Conservation (phyloP, 2,113 vertebrate species). For the Dromaius novaehollandiae region DNA sequence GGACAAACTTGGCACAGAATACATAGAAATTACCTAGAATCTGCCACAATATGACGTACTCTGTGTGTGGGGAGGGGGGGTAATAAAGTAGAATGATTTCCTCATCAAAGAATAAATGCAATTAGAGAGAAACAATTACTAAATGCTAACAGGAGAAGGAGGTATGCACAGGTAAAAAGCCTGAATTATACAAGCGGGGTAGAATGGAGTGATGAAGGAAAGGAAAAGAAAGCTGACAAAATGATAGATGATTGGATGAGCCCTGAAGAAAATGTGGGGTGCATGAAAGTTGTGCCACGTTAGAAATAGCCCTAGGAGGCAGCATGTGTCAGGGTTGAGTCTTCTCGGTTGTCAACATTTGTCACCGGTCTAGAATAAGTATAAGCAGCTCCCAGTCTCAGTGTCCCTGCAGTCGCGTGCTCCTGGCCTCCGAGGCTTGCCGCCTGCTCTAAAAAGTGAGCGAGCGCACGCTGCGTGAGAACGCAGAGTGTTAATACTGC, state of each 20-base stretch:
- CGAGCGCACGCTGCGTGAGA: rapidly evolving
- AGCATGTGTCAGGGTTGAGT: not conserved
- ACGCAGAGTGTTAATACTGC: too few relatives aligned
- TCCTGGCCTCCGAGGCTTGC: not conserved
- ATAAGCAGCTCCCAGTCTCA: not conserved
- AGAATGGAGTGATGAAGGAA: not conserved
- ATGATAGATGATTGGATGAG: not conserved
- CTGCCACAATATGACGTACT: not conserved
- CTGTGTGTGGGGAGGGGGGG: too few relatives aligned
- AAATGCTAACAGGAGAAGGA: not conserved
- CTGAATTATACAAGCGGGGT: rapidly evolving
- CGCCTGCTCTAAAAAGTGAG: not conserved
- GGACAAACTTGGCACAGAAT: not conserved
- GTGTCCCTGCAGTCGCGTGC: rapidly evolving
- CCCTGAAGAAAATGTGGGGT: not conserved
- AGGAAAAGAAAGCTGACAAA: not conserved
- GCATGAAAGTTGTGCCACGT: rapidly evolving
- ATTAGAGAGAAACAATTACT: not conserved
- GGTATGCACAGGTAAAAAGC: not conserved
- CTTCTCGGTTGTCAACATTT: not conserved
- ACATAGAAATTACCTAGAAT: not conserved
- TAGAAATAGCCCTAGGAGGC: not conserved
- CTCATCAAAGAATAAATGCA: not conserved
- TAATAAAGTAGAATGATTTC: not conserved
- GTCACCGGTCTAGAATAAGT: not conserved